Evolutionary conservation across 2,113 vertebrate species (phyloP).

Genomic region (Peromyscus californicus): DNA sequence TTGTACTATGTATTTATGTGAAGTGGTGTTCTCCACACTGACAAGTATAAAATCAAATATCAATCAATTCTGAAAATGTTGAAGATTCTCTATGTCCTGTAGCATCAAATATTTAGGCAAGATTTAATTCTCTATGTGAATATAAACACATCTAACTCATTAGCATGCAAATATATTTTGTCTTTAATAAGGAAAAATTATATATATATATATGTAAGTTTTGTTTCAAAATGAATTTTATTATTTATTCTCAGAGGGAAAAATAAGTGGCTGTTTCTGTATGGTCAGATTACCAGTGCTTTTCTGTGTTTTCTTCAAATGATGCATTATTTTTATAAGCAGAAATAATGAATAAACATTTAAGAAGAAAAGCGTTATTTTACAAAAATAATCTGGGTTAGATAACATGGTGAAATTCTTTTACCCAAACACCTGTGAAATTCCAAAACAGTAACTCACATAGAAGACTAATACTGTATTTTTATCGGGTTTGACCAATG

Average conservation of each 20-base stretch:
- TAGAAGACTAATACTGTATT: background rate
- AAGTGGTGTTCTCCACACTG: background rate
- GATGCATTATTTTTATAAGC: background rate
- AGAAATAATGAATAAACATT: conserved; percentile 39
- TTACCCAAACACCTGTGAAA: background rate
- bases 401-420: background rate
- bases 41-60: background rate
- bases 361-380: conserved; percentile 21
- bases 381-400: background rate
- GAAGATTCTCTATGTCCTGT: background rate
- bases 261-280: background rate
- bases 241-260: background rate
- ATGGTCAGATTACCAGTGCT: background rate
- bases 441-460: background rate
- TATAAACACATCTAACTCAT: background rate
- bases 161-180: background rate
- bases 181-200: background rate
- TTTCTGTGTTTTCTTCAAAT: background rate
- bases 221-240: background rate
- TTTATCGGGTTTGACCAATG: background rate
- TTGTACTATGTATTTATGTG: background rate
- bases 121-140: background rate
- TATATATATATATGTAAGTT: background rate
- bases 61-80: background rate
- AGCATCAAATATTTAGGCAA: background rate